Evolutionary conservation across 1,140 invertebrate genomes (phyloP).

Genomic region (Drosophila arawakana): DNA sequence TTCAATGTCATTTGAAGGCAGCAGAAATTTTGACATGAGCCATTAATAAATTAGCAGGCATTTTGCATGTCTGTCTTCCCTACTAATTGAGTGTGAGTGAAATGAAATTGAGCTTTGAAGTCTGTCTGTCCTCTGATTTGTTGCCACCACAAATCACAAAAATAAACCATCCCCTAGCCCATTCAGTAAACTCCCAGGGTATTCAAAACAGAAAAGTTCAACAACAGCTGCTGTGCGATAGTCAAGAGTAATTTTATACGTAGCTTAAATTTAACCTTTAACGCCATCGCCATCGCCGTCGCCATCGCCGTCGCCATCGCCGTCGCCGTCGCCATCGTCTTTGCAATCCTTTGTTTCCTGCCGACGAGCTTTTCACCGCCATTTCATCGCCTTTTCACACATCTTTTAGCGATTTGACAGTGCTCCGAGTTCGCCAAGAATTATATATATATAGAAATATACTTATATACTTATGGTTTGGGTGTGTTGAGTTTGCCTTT

Average conservation of each 20-base stretch:
- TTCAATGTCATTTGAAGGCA: slow-evolving; percentile 76
- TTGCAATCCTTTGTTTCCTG: slow-evolving; percentile 55
- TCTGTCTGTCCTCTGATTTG: slow-evolving; percentile 17
- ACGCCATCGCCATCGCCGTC: slow-evolving; percentile 39
- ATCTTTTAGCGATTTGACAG: slow-evolving; percentile 68
- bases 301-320: slow-evolving; percentile 32
- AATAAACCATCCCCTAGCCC: not conserved
- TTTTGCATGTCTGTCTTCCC: slow-evolving; percentile 44
- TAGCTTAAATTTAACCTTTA: slow-evolving; percentile 67
- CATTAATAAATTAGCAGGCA: slow-evolving; percentile 76
- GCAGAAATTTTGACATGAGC: slow-evolving; percentile 67
- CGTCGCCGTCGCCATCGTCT: slow-evolving; percentile 38
- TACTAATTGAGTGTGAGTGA: slow-evolving; percentile 66
- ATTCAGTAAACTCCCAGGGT: slow-evolving; percentile 41
- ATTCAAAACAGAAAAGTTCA: slow-evolving; percentile 30
- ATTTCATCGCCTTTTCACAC: slow-evolving; percentile 56
- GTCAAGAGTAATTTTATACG: slow-evolving; percentile 70
- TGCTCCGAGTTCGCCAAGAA: slow-evolving; percentile 29
- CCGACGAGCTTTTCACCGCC: slow-evolving; percentile 64
- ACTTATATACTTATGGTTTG: not conserved
- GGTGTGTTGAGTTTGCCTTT: slow-evolving; percentile 32
- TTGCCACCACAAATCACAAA: slow-evolving; percentile 45
- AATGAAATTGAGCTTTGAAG: slow-evolving; percentile 38
- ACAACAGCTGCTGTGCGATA: slow-evolving; percentile 54
- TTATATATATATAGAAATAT: slow-evolving; percentile 17